Conservation (phyloP, 2,888 invertebrate genomes). For the Agonopterix subpropinquella region DNA sequence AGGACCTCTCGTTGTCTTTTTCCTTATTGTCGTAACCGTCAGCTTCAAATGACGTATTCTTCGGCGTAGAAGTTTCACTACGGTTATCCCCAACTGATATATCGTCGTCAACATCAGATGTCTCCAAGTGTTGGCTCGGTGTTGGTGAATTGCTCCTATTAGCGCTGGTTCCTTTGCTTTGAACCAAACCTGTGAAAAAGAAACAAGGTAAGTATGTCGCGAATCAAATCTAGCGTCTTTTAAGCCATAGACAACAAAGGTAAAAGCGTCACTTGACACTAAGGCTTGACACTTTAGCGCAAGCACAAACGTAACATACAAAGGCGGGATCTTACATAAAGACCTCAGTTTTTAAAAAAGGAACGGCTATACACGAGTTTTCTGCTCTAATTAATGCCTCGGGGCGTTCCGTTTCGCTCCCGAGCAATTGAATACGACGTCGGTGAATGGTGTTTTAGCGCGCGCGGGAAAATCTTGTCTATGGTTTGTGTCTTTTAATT, state of each 20-base stretch:
- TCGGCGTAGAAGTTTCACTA: slow-evolving; percentile 53
- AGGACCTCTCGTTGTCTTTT: slow-evolving; percentile 35
- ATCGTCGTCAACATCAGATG: slow-evolving; percentile 57
- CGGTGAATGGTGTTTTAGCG: slow-evolving; percentile 68
- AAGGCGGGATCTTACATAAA: slow-evolving; percentile 57
- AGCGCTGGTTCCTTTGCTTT: slow-evolving; percentile 35
- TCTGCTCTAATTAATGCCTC: slow-evolving; percentile 75
- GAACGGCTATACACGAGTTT: slow-evolving; percentile 54
- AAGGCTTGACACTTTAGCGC: slow-evolving; percentile 53
- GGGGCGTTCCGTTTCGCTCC: slow-evolving; percentile 67
- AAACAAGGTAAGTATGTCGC: slow-evolving; percentile 16
- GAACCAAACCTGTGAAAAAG: slow-evolving; percentile 29
- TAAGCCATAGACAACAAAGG: slow-evolving; percentile 33
- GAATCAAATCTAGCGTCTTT: neutral
- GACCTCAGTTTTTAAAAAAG: slow-evolving; percentile 66
- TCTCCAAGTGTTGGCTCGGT: slow-evolving; percentile 40
- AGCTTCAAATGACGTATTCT: slow-evolving; percentile 14
- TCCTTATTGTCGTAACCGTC: slow-evolving; percentile 31
- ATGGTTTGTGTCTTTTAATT: slow-evolving; percentile 72
- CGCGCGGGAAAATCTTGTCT: slow-evolving; percentile 56
- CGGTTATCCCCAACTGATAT: slow-evolving; percentile 66
- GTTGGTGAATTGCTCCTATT: slow-evolving; percentile 31
- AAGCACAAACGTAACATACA: slow-evolving; percentile 51
- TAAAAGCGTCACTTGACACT: slow-evolving; percentile 43
- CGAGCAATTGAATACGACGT: slow-evolving; percentile 61